Percentiles rank a stretch among this genome's conserved stretches.
phyloP scores from a whole-genome alignment of 37 sponge, comb jelly and placozoan species.

The Theonella swinhoei region DNA sequence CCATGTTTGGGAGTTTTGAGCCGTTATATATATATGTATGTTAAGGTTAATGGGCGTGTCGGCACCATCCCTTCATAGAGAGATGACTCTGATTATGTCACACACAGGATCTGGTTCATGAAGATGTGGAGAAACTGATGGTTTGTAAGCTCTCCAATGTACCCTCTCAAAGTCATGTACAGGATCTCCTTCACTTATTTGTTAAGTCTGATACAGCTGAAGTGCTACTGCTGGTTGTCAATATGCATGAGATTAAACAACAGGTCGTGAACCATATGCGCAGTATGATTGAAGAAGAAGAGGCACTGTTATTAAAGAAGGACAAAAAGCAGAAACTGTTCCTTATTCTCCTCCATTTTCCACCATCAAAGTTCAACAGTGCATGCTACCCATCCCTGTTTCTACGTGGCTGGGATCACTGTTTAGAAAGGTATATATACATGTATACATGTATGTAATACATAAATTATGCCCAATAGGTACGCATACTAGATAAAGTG shows the following conservation, averaged over 20 bases:
- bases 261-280: slow-evolving; percentile 88
- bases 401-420: slow-evolving; percentile 88
- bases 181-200: slow-evolving; percentile 54
- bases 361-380: slow-evolving; percentile 53
- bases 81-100: no score
- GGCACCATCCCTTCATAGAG: no score
- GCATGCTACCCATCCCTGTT: slow-evolving; percentile 87
- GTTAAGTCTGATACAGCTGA: background rate
- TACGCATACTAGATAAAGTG: no score
- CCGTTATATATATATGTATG: no score
- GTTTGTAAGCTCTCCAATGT: slow-evolving; percentile 65
- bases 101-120: slow-evolving; percentile 21
- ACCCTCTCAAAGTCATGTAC: slow-evolving; percentile 47
- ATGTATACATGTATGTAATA: no score
- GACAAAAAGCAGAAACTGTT: slow-evolving; percentile 60
- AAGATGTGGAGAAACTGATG: slow-evolving; percentile 20
- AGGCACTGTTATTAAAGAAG: background rate
- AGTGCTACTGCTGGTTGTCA: slow-evolving; percentile 47
- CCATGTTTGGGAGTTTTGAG: no score
- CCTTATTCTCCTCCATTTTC: slow-evolving; percentile 86
- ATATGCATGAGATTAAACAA: slow-evolving; percentile 76
- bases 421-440: no score
- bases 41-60: no score
- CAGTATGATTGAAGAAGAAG: slow-evolving; percentile 87
- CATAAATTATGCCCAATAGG: no score